A percentile compares a stretch with the other conserved stretches of the same genome.
Conservation (phyloP, 1,140 invertebrate genomes). For the Nylanderia fulva region DNA sequence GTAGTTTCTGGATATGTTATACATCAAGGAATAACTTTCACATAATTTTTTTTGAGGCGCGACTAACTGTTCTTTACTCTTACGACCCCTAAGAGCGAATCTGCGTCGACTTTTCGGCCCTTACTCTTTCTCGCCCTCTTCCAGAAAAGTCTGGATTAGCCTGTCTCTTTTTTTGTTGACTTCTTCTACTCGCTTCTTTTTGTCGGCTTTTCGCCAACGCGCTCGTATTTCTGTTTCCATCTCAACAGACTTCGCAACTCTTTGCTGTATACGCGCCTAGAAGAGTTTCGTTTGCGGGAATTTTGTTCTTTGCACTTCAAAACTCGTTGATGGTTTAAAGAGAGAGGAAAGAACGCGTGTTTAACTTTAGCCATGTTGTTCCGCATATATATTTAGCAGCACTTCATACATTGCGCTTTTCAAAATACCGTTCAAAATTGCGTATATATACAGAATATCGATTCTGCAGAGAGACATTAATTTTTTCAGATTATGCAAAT, state of each 20-base stretch:
- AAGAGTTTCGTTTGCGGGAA: slow-evolving; percentile 21
- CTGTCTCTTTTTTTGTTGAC: slow-evolving; percentile 28
- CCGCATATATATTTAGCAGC: background rate
- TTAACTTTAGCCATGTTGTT: slow-evolving; percentile 23
- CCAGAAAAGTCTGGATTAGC: slow-evolving; percentile 39
- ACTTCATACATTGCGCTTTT: background rate
- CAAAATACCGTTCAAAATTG: background rate
- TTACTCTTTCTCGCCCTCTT: slow-evolving; percentile 15
- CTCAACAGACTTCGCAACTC: slow-evolving; percentile 5
- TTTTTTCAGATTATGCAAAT: background rate
- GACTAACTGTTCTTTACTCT: slow-evolving; percentile 63
- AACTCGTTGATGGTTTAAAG: slow-evolving; percentile 45
- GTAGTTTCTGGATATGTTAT: slow-evolving; percentile 22
- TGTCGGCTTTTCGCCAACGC: slow-evolving; percentile 7
- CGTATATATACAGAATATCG: background rate
- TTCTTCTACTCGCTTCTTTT: slow-evolving; percentile 23
- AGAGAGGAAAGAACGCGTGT: slow-evolving; percentile 21
- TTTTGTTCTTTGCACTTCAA: slow-evolving; percentile 45
- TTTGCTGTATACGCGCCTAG: background rate
- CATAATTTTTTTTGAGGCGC: slow-evolving; percentile 67
- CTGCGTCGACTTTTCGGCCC: slow-evolving; percentile 6
- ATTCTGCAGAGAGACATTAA: background rate
- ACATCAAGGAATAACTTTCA: slow-evolving; percentile 69
- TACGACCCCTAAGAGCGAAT: slow-evolving; percentile 38
- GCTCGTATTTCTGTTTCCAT: slow-evolving; percentile 42